A percentile compares a stretch with the other conserved stretches of the same genome.
phyloP scores from a whole-genome alignment of 1,140 invertebrate genomes.

The Mercenaria mercenaria region DNA sequence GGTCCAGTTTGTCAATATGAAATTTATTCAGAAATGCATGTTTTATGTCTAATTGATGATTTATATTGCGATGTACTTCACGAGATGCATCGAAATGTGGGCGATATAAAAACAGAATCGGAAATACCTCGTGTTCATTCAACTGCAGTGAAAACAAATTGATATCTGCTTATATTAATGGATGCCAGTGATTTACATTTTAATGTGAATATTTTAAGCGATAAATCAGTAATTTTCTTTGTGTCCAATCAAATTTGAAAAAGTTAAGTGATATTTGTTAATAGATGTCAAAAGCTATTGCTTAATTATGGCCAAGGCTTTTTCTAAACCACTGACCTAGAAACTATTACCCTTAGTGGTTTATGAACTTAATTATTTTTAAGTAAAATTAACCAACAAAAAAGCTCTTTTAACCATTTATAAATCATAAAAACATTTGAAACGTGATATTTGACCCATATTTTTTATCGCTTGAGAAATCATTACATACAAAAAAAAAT shows the following conservation, averaged over 20 bases:
- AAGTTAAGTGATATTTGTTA: not conserved
- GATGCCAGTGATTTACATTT: not conserved
- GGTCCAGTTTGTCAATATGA: no score
- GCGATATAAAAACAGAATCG: no score
- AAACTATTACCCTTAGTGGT: not conserved
- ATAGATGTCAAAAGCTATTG: not conserved
- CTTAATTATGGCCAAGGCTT: not conserved
- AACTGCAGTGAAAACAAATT: not conserved
- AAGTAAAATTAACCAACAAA: no score
- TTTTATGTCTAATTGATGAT: no score
- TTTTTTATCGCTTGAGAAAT: not conserved
- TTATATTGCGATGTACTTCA: no score
- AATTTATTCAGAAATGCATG: no score
- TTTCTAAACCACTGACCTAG: not conserved
- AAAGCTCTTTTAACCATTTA: no score
- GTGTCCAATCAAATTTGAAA: not conserved
- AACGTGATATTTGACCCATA: not conserved
- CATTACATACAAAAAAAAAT: not conserved
- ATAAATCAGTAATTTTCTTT: not conserved
- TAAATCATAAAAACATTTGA: not conserved
- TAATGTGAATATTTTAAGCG: not conserved
- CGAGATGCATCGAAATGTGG: no score
- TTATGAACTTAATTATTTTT: no score
- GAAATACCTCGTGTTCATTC: not conserved
- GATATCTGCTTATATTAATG: not conserved